A percentile compares a stretch with the other conserved stretches of the same genome.
Conservation (phyloP, 2,797 vertebrate genomes). For the Anableps anableps region DNA sequence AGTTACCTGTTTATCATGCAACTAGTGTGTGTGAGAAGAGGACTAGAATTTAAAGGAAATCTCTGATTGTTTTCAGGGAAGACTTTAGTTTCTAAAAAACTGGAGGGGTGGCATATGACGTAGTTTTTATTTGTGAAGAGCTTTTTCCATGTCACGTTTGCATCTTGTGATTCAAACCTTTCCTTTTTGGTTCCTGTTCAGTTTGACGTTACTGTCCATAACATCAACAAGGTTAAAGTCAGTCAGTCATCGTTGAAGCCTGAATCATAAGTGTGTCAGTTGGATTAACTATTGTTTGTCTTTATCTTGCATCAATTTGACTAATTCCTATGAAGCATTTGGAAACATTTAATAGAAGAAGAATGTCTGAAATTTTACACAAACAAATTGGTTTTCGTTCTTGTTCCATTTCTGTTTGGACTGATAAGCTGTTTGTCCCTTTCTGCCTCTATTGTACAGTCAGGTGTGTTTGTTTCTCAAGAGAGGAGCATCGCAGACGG, state of each 20-base stretch:
- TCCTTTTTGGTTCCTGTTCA: not conserved
- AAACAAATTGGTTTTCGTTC: not conserved
- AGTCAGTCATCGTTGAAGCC: no score
- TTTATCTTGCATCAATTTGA: not conserved
- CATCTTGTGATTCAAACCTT: not conserved
- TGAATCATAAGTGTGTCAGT: not conserved
- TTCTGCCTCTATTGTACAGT: conserved; percentile 68
- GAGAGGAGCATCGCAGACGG: conserved; percentile 91
- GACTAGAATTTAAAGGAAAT: not conserved
- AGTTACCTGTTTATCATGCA: no score
- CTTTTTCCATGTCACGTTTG: not conserved
- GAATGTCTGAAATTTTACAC: not conserved
- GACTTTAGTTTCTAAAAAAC: not conserved
- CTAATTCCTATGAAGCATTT: not conserved
- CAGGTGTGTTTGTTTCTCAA: conserved; percentile 98
- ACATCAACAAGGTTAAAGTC: not conserved
- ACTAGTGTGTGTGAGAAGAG: not conserved
- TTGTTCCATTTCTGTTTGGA: not conserved
- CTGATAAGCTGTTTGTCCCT: not conserved
- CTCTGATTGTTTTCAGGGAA: not conserved
- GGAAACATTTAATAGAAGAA: not conserved
- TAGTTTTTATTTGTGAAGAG: not conserved
- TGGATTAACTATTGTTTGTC: not conserved
- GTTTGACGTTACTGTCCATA: no score
- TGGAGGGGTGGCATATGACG: no score